Evolutionary conservation across 2,888 invertebrate genomes (phyloP), one percentile per base, ranked within the genome.

Genomic region (Yponomeuta sedellus): DNA sequence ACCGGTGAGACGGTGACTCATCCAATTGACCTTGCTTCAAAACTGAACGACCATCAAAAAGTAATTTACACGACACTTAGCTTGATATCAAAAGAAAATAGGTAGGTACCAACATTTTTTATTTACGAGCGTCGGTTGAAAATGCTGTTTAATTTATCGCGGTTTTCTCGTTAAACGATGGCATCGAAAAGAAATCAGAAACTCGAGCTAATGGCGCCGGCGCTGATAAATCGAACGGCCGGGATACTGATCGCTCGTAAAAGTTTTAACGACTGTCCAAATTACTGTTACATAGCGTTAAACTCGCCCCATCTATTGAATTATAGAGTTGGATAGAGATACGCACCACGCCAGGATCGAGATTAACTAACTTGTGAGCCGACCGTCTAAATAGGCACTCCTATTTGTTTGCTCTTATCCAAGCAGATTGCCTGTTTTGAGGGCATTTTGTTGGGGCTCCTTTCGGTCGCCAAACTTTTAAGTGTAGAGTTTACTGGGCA

Each of bases 251-350:
- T 77, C 74, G 76, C 75, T 77, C 76, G 76, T 80, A 75, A 80
- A 84, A 81, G 75, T 82, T 81, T 82, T 82, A 84, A 81, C 77
- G 79, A 81, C 74, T 72, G 69, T 72, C 71, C 67, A 79, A 81
- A 83, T 79, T 78, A 80, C 77, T 75, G 77, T 77, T 77, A 78
- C 74, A 72, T 69, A 67, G 72, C 71, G 71, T 72, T 76, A 74
- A 70, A 75, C 75, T 77, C 68, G 70, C 25, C 70, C 69, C 70
- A 74, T 74, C 72, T 75, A 59, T 59, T 59, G 59, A 59, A 75
- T 74, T 71, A 74, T 71, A 69, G 66, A 68, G 64, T 67, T 68
- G 69, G 22, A 20, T 11, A 58, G 64, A 56, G 40, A 34, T 64
- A 58, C 11, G 28, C 66, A 57, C 52, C 66, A 69, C 67, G 71